phyloP scores from a whole-genome alignment of 1,140 invertebrate species.

The Drosophila kikkawai region DNA sequence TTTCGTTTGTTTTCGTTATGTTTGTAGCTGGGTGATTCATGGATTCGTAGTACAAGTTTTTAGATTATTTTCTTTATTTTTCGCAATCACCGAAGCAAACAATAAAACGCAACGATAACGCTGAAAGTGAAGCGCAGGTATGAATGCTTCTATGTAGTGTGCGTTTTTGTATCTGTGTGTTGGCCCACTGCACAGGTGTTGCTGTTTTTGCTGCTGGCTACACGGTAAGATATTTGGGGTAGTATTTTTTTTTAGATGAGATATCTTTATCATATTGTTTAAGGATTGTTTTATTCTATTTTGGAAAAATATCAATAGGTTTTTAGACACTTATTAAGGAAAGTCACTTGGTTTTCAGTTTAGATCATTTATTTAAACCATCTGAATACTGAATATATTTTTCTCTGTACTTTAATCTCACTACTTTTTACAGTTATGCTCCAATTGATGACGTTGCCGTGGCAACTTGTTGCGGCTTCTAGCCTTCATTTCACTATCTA shows the following conservation, averaged over 20 bases:
- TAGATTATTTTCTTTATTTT: slow-evolving; percentile 62
- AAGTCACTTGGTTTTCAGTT: too few species aligned
- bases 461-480: slow-evolving; percentile 66
- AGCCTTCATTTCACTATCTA: slow-evolving; percentile 46
- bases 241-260: too few species aligned
- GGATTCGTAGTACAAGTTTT: slow-evolving; percentile 16
- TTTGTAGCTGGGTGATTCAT: slow-evolving; percentile 37
- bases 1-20: slow-evolving; percentile 35
- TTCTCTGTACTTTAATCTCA: slow-evolving; percentile 57
- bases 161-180: slow-evolving; percentile 36
- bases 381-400: background rate
- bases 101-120: slow-evolving; percentile 79
- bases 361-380: too few species aligned
- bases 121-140: slow-evolving; percentile 79
- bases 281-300: too few species aligned
- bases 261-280: too few species aligned
- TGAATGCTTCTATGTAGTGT: slow-evolving; percentile 13
- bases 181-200: slow-evolving; percentile 51
- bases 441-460: slow-evolving; percentile 71
- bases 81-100: slow-evolving; percentile 76
- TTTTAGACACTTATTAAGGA: too few species aligned
- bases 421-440: slow-evolving; percentile 74
- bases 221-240: slow-evolving; percentile 7
- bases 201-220: slow-evolving; percentile 17
- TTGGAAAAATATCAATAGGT: too few species aligned